phyloP scores from a whole-genome alignment of 2,113 vertebrate genomes.

The Amphiprion ocellaris region DNA sequence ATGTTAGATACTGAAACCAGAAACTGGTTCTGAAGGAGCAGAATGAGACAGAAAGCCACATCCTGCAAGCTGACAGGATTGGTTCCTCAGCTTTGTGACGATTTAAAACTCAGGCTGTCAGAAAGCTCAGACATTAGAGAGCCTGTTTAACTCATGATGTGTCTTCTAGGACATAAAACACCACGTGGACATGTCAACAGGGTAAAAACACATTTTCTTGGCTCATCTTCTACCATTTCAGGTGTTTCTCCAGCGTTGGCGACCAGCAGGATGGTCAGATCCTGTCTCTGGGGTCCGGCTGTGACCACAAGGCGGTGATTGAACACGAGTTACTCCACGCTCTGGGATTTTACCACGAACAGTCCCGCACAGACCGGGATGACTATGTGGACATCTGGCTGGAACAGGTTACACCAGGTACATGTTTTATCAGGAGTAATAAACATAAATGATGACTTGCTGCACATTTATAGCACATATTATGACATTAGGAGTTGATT shows the following conservation, averaged over 20 bases:
- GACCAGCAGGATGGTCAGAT: constrained; percentile 87
- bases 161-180: no score
- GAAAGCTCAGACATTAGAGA: no score
- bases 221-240: constrained; percentile 48
- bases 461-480: no score
- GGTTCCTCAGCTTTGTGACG: no score
- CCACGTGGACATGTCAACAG: no score
- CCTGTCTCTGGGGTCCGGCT: constrained; percentile 88
- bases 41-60: no score
- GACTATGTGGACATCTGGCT: constrained; percentile 94
- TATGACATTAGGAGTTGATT: neutral
- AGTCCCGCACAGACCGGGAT: constrained; percentile 91
- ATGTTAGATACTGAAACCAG: no score
- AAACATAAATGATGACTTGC: neutral
- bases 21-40: no score
- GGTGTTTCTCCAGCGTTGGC: constrained; percentile 94
- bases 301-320: constrained; percentile 90
- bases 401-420: constrained; percentile 88
- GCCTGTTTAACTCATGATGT: no score
- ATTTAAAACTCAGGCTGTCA: no score
- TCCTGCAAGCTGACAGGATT: no score
- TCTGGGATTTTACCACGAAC: constrained; percentile 94
- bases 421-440: constrained; percentile 10
- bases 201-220: no score
- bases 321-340: constrained; percentile 93